These are phyloP conservation scores for Pluvialis apricaria DNA, from an alignment of 2,113 vertebrate genomes.

Conservation along the genomic window DNA sequence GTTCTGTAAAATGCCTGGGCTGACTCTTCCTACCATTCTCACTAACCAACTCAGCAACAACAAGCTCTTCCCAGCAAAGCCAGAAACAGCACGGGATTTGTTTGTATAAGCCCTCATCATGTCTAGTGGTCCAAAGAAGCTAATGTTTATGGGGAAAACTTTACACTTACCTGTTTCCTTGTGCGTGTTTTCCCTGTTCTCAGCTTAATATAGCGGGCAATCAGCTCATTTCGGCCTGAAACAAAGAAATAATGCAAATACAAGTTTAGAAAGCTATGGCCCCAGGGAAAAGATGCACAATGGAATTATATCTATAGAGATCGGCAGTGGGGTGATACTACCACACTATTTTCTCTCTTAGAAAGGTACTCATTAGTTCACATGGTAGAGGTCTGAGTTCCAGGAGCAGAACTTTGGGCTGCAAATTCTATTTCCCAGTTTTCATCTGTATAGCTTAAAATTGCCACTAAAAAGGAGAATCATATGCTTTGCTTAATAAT, in stretches of 20 bases:
- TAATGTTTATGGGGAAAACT: neutral
- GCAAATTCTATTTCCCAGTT: neutral
- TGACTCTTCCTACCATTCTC: neutral
- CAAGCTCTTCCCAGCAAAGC: neutral
- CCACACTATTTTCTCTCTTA: neutral
- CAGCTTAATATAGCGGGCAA: slow-evolving; percentile 95
- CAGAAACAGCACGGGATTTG: neutral
- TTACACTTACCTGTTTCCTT: slow-evolving; percentile 88
- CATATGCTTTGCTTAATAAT: neutral
- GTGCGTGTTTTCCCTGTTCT: slow-evolving; percentile 96
- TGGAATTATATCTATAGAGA: neutral
- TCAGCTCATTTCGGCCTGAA: slow-evolving; percentile 93
- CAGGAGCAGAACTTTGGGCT: neutral
- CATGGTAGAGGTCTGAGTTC: neutral
- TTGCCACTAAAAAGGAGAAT: neutral
- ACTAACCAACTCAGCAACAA: neutral
- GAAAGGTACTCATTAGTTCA: neutral
- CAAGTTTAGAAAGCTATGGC: neutral
- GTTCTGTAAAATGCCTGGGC: neutral
- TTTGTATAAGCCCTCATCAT: neutral
- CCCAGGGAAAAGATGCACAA: neutral
- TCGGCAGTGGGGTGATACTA: neutral
- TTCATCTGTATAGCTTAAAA: neutral
- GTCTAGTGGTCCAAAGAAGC: neutral
- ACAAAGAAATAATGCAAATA: neutral